These are phyloP conservation scores for Xyrichtys novacula DNA, from an alignment of 2,797 vertebrate species.

Conservation along the genomic window DNA sequence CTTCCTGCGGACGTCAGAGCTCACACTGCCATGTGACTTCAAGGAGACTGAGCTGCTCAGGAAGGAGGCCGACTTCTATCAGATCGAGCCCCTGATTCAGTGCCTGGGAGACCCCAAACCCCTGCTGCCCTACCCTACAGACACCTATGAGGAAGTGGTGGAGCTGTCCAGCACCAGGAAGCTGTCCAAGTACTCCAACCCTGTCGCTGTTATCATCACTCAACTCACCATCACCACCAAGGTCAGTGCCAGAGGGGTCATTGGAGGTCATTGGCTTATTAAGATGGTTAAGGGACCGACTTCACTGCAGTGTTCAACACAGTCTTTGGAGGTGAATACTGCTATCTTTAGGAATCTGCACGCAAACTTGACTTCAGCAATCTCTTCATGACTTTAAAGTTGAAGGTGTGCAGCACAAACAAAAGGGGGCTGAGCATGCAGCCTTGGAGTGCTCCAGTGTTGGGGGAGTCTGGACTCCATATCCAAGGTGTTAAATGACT, in stretches of 20 bases:
- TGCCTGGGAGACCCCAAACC: slow-evolving; percentile 94
- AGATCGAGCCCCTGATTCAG: slow-evolving; percentile 95
- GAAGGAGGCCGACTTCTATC: slow-evolving; percentile 97
- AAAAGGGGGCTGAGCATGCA: too few relatives aligned
- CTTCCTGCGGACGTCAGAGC: slow-evolving; percentile 94
- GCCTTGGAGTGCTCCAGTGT: too few relatives aligned
- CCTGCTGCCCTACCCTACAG: slow-evolving; percentile 85
- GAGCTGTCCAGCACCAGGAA: slow-evolving; percentile 96
- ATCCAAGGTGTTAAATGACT: too few relatives aligned
- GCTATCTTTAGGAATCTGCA: too few relatives aligned
- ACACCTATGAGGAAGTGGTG: slow-evolving; percentile 95
- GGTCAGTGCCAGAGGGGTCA: slow-evolving; percentile 70
- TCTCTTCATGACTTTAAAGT: too few relatives aligned
- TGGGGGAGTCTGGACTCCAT: too few relatives aligned
- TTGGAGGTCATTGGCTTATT: too few relatives aligned
- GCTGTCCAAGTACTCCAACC: slow-evolving; percentile 96
- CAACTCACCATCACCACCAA: slow-evolving; percentile 96
- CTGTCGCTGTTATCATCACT: slow-evolving; percentile 96
- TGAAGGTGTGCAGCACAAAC: too few relatives aligned
- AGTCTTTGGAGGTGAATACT: too few relatives aligned
- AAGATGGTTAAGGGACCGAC: too few relatives aligned
- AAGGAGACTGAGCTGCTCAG: slow-evolving; percentile 93
- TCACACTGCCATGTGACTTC: slow-evolving; percentile 93
- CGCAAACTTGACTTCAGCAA: too few relatives aligned
- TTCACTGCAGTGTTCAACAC: too few relatives aligned